Evolutionary conservation across 2,797 vertebrate species (phyloP), one percentile per base, ranked within the genome.

Genomic region (Argentina silus): DNA sequence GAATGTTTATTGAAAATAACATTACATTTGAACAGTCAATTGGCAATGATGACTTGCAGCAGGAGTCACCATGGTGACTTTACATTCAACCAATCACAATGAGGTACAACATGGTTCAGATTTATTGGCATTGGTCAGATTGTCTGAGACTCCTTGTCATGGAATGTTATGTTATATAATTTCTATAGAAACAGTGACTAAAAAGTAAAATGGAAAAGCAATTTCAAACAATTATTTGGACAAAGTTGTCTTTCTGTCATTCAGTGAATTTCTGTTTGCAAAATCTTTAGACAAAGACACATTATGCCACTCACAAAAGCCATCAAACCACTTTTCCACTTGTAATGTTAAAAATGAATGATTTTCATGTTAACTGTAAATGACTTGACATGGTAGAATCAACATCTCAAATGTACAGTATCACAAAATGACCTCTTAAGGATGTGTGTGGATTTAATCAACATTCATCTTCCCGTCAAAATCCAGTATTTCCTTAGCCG

Each of bases 81-180:
- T 90, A 92, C 91, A 89, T 90, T 91, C 89, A 6, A 81, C 82
- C 81, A 73, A 80, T 75, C 74, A 72, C 83, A 56, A 6, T 0
- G 47, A 85, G 75, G 78, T 63, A 67, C 44, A 57, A 45, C 55
- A 45, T 59, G 21, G 48, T 80, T 65, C 86, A 59, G 78, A 83
- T 78, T 75, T 72, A 67, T 68, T 62, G 45, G 55, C 68, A 36
- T 42, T 74, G 69, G 79, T 84, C 61, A 7, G 70, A 80, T 73
- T 76, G 82, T 78, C 76, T 80, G 19, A 44, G 10, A 56, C 80
- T 78, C 69, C 72, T 15, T 45, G 19, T 71, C 19, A 74, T 59
- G 74, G 65, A 15, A 78, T 59, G 57, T 72, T n/a, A 63, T 68
- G 65, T 50, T 76, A 75, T 71, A 82, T 75, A 65, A 64, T 70